Base-by-base conservation (phyloP, 2,113 vertebrate species). In the Archocentrus centrarchus region DNA sequence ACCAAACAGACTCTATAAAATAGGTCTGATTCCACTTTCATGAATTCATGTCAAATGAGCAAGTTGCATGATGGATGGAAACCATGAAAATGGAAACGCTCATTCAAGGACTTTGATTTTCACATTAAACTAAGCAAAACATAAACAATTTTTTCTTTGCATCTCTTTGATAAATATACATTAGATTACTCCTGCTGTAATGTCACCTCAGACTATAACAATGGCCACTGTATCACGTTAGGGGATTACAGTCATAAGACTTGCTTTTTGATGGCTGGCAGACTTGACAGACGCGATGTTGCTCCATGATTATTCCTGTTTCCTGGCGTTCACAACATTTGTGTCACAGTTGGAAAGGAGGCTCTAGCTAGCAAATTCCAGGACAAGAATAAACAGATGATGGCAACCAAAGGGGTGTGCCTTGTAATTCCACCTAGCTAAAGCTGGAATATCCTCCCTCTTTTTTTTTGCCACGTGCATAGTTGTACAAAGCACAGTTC, bases 131-230 rank as follows among this genome's bases (percentile, higher is more conserved):
- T 30, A 50, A 11, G 10, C 18, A 17, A 70, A 4, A 68, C 14
- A 11, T 44, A 22, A 9, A 13, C 39, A 68, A 7, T 44, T 44
- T 66, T 10, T 24, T 66, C 13, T 8, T 47, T n/a, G 59, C 6
- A 37, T 32, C 27, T 75, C 27, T 59, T 77, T 70, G 18, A 83
- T 59, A 59, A 86, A 76, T 57, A 57, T 44, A 68, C 18, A 20
- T 22, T 57, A 57, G 9, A n/a, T n/a, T 57, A 57, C 3, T 57
- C 20, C 20, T 57, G 20, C 22, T 70, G 44, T 70, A 50, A 70
- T 70, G 15, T 30, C 41, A 44, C 13, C 63, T 66, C 7, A 11
- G 66, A 70, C 24, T 11, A 50, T 30, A 70, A 70, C 15, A 18
- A 30, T 30, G 41, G 41, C 24, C 41, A 18, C 14, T 50, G 41